Evolutionary conservation across 2,888 invertebrate species (phyloP).

Genomic region (Halictus ligatus): DNA sequence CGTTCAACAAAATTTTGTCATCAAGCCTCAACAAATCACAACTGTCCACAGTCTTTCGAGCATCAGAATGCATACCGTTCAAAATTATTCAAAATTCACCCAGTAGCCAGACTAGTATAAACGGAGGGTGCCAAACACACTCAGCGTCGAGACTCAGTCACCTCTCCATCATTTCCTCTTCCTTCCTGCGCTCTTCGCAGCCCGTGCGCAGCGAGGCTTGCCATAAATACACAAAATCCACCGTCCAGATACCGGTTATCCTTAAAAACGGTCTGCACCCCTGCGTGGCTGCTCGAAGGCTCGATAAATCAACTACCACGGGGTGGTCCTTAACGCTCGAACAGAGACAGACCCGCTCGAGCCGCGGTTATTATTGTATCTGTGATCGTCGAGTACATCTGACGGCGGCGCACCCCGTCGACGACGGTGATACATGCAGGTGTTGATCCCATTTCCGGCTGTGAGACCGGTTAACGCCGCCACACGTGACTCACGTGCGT

Average conservation of each 20-base stretch:
- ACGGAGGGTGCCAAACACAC: not conserved
- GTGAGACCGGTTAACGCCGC: slow-evolving; percentile 51
- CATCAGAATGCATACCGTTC: not conserved
- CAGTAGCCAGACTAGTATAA: not conserved
- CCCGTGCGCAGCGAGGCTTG: not conserved
- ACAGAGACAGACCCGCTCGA: slow-evolving; percentile 24
- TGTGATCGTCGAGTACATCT: slow-evolving; percentile 47
- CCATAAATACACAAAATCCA: slow-evolving; percentile 7
- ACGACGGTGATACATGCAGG: slow-evolving; percentile 74
- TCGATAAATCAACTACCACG: slow-evolving; percentile 30
- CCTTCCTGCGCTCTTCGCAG: not conserved
- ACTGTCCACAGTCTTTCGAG: not conserved
- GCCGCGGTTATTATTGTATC: slow-evolving; percentile 24
- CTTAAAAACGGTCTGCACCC: not conserved
- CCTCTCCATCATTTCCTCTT: slow-evolving; percentile 5
- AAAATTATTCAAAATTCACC: not conserved
- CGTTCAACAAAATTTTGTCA: too few relatives aligned
- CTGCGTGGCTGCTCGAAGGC: not conserved
- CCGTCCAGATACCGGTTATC: slow-evolving; percentile 1
- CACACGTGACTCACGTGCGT: slow-evolving; percentile 68
- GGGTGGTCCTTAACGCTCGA: slow-evolving; percentile 16
- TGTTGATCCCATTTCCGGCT: slow-evolving; percentile 75
- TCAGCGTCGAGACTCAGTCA: slow-evolving; percentile 1
- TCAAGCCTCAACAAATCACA: too few relatives aligned
- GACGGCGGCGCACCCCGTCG: slow-evolving; percentile 48